Evolutionary conservation across 2,888 invertebrate genomes (phyloP), one percentile per base, ranked within the genome.

Genomic region (Dryobotodes eremita): DNA sequence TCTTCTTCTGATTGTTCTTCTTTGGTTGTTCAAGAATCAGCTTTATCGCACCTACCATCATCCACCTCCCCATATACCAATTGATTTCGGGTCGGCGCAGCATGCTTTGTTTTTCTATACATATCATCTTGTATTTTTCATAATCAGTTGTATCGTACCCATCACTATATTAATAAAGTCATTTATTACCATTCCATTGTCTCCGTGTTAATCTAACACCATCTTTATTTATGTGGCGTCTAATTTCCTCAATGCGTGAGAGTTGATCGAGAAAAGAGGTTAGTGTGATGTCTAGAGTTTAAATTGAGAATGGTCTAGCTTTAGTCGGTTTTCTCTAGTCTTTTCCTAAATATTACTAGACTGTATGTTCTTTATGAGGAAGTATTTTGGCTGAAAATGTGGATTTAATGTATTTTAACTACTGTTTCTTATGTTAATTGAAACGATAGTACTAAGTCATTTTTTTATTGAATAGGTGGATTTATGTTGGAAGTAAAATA

Each of bases 161-260:
- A 59, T 36, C 36, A 36, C 3, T 23, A 36, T 26, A 31, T 23
- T 42, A 65, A 77, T 83, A 59, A 77, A 81, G 65, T 2, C 53
- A 55, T 80, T n/a, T 46, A 64, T 57, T 64, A 70, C 36, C n/a
- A 31, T 59, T 26, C 57, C 15, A 83, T 81, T 81, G 83, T 81
- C 53, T 77, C 0, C 11, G 36, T 59, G 48, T 65, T 65, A 55
- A 36, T 83, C 26, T 53, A 65, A 77, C 64, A 65, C 70, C 13
- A 53, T 75, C 53, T 57, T 70, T 70, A 66, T 77, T 77, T 76
- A 80, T 48, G 83, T 70, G 69, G 42, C 62, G 46, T 65, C 46
- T 83, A 65, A 77, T 66, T 77, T 48, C 20, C n/a, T 83, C 53
- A 53, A 36, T 53, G 69, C 77, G 83, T 81, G 80, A 42, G 80